A percentile compares a stretch with the other conserved stretches of the same genome.
These are phyloP conservation scores for Archips xylosteana DNA, from an alignment of 2,888 invertebrate genomes.

Conservation along the genomic window DNA sequence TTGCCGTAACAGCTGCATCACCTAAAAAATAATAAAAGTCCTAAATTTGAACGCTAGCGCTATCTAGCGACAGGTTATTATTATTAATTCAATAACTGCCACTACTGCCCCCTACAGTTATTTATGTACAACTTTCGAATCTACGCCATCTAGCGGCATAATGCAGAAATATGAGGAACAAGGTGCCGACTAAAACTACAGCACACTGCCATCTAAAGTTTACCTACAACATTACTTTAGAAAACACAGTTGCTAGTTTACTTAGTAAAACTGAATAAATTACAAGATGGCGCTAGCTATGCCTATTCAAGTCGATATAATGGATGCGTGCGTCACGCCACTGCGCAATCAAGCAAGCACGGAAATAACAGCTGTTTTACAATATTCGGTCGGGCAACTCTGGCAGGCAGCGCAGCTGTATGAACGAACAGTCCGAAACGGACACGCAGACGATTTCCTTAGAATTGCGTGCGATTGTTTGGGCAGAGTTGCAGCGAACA, in stretches of 20 bases:
- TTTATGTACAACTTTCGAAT: not conserved
- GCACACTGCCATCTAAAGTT: constrained; percentile 2
- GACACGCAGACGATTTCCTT: constrained; percentile 79
- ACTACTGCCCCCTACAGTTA: constrained; percentile 17
- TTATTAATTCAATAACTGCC: not conserved
- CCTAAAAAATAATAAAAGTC: too few relatives aligned
- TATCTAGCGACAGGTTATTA: constrained; percentile 5
- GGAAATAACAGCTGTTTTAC: constrained; percentile 85
- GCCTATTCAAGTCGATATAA: constrained; percentile 64
- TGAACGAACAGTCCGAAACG: constrained; percentile 44
- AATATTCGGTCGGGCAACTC: constrained; percentile 84
- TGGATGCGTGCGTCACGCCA: constrained; percentile 74
- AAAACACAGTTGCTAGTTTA: not conserved
- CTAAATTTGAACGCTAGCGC: not conserved
- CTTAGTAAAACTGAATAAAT: not conserved
- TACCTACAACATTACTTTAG: not conserved
- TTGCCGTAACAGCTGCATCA: too few relatives aligned
- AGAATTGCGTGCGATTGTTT: constrained; percentile 78
- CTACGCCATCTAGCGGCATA: constrained; percentile 13
- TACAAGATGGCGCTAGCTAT: constrained; percentile 58
- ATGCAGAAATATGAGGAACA: not conserved
- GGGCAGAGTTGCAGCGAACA: constrained; percentile 55
- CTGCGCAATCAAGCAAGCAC: constrained; percentile 79
- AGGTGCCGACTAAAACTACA: not conserved
- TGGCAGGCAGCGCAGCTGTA: constrained; percentile 68